Base-by-base conservation (phyloP, 2,888 invertebrate genomes). In the Emmelina monodactyla region DNA sequence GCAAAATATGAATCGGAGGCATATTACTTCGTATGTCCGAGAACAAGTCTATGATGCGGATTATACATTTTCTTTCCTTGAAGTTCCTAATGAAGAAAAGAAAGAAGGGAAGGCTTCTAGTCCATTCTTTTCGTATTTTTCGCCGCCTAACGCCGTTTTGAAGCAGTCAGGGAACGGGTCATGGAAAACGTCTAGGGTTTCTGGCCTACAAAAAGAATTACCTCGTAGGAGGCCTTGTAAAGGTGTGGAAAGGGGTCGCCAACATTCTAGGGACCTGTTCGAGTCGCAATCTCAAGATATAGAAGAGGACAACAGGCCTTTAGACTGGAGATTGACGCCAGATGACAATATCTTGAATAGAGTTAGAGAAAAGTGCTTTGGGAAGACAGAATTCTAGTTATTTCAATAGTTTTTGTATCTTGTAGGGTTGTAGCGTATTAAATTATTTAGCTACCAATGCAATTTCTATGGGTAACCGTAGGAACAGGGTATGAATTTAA, bases 101-200 rank as follows among this genome's bases (percentile, higher is more conserved):
- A 62, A 65, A 37, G 53, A 55, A 16, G 32, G 39, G 9, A 63
- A 60, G 35, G 37, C 51, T 22, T 72, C 76, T 28, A 72, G 68
- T 47, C 64, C 71, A 4, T 61, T 72, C 39, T 76, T 76, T 53
- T 72, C 75, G 3, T 75, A 67, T 48, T 68, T 70, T 42, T 66
- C 75, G 2, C 63, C 65, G 6, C 62, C 62, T 7, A 61, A 57
- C 35, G 43, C 53, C 37, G 38, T 55, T 13, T 12, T 48, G n/a
- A 60, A 62, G 33, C 53, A 58, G 39, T 40, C 29, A 4, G 41
- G 44, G 6, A 53, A 53, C 5, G 52, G 56, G 6, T 50, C 50
- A 4, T 70, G 67, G 67, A 72, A 69, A 45, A 64, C 65, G 2
- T 61, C 68, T 3, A 55, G 53, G 31, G 47, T 44, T 12, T 49